These are phyloP conservation scores for Plagodis dolabraria DNA, from an alignment of 2,888 invertebrate species.

Conservation along the genomic window DNA sequence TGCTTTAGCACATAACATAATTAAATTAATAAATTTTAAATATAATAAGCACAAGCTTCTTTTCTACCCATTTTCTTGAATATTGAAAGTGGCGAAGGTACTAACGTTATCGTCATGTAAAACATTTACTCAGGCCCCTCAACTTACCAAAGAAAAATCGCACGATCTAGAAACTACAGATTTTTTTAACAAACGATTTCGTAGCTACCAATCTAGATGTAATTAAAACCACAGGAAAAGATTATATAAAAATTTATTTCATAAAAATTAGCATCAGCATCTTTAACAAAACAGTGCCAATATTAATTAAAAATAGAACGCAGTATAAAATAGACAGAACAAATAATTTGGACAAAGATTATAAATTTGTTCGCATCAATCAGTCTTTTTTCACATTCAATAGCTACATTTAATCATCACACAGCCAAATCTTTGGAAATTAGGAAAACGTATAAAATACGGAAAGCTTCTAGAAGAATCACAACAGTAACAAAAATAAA, in stretches of 20 bases:
- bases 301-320: slow-evolving; percentile 32
- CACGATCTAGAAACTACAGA: too few relatives aligned
- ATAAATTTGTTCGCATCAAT: slow-evolving; percentile 43
- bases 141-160: too few relatives aligned
- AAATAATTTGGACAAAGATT: slow-evolving; percentile 16
- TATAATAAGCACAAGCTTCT: too few relatives aligned
- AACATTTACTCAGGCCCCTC: too few relatives aligned
- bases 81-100: too few relatives aligned
- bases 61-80: too few relatives aligned
- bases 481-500: too few relatives aligned
- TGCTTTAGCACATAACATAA: too few relatives aligned
- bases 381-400: slow-evolving; percentile 67
- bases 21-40: too few relatives aligned
- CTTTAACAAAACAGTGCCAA: slow-evolving; percentile 24
- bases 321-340: slow-evolving; percentile 22
- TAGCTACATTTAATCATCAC: slow-evolving; percentile 39
- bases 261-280: slow-evolving; percentile 30
- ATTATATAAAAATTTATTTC: slow-evolving; percentile 35
- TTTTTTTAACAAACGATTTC: too few relatives aligned
- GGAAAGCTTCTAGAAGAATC: too few relatives aligned
- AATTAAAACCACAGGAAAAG: slow-evolving; percentile 20
- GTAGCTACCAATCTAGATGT: not conserved
- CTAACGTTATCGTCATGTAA: too few relatives aligned
- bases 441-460: slow-evolving; percentile 10
- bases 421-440: slow-evolving; percentile 80